Conservation (phyloP, 2,888 invertebrate genomes). For the Congeria kusceri region DNA sequence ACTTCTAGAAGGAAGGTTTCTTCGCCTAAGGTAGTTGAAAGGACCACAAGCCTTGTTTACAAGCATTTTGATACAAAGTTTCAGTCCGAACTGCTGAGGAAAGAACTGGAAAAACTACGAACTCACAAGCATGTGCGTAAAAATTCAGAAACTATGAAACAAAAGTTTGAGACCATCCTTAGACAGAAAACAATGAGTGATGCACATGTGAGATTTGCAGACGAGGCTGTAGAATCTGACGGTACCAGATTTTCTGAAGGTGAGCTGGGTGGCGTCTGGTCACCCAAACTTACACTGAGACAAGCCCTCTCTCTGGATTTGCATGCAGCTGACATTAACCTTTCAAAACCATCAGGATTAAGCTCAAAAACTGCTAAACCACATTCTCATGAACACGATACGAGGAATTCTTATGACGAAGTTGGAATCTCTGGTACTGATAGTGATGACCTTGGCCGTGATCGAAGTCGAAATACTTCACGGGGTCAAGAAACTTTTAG, state of each 20-base stretch:
- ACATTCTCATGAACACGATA: not conserved
- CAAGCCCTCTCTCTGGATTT: constrained; percentile 5
- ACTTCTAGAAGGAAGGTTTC: constrained; percentile 10
- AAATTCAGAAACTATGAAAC: constrained; percentile 52
- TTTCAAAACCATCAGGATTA: not conserved
- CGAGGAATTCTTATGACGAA: not conserved
- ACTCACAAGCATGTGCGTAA: constrained; percentile 53
- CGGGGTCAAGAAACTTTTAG: constrained; percentile 30
- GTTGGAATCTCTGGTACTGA: not conserved
- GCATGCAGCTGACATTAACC: not conserved
- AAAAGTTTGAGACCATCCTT: constrained; percentile 28
- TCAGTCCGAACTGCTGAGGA: constrained; percentile 46
- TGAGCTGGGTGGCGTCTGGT: not conserved
- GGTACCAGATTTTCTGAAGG: too few relatives aligned
- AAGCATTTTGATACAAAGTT: constrained; percentile 50
- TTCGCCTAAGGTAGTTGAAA: constrained; percentile 11
- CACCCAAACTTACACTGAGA: not conserved
- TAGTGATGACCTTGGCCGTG: not conserved
- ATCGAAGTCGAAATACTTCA: not conserved
- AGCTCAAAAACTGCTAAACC: not conserved
- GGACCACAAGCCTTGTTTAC: constrained; percentile 33
- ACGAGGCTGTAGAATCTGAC: not conserved
- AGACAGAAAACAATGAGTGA: constrained; percentile 30
- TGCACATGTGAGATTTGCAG: constrained; percentile 37
- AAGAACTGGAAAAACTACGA: constrained; percentile 52